These are phyloP conservation scores for Epirrhoe tristata DNA, from an alignment of 2,888 invertebrate species.

Conservation along the genomic window DNA sequence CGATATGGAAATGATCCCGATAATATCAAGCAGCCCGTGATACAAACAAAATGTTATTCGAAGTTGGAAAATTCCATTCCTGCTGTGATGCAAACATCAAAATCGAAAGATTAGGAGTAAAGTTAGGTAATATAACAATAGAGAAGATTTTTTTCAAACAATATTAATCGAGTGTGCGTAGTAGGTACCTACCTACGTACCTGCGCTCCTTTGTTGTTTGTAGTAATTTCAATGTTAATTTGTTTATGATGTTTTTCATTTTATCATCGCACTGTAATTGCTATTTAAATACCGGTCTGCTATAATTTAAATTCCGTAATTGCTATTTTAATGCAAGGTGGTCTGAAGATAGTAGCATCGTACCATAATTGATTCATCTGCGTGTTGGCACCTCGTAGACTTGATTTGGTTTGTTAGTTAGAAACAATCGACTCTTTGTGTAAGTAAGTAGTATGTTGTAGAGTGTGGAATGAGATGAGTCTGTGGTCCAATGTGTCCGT, in stretches of 20 bases:
- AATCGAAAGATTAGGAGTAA: conserved; percentile 42
- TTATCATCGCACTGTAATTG: conserved; percentile 35
- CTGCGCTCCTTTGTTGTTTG: not conserved
- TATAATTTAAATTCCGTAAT: conserved; percentile 36
- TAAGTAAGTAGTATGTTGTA: conserved; percentile 52
- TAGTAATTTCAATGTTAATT: conserved; percentile 15
- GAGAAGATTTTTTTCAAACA: conserved; percentile 33
- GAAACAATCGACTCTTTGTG: conserved; percentile 62
- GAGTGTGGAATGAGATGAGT: conserved; percentile 61
- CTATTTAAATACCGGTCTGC: conserved; percentile 38
- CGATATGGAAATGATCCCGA: conserved; percentile 59
- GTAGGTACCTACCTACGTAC: not conserved
- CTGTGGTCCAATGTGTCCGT: conserved; percentile 69
- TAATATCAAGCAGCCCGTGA: conserved; percentile 56
- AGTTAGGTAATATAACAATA: conserved; percentile 31
- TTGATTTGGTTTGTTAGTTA: conserved; percentile 53
- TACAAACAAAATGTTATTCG: conserved; percentile 58
- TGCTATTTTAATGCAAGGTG: conserved; percentile 36
- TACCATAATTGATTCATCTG: conserved; percentile 52
- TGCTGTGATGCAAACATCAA: conserved; percentile 34
- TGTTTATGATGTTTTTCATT: conserved; percentile 38
- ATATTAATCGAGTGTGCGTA: not conserved
- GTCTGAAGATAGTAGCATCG: conserved; percentile 29
- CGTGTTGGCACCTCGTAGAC: conserved; percentile 53
- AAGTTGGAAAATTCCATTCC: conserved; percentile 66